These are phyloP conservation scores for Sceloporus undulatus DNA, from an alignment of 2,113 vertebrate species.

Conservation along the genomic window DNA sequence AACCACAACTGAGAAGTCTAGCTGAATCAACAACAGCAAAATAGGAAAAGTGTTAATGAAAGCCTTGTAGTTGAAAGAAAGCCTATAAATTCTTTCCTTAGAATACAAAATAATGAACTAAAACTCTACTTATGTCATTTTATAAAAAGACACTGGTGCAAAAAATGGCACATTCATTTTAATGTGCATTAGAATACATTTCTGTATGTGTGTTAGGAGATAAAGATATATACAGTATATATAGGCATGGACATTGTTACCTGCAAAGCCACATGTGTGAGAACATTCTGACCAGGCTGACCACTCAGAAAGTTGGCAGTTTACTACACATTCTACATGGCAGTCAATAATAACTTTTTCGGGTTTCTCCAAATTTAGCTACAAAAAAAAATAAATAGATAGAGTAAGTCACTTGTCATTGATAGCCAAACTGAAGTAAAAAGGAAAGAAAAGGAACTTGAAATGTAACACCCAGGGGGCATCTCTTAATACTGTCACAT, in stretches of 20 bases:
- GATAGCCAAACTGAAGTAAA: not conserved
- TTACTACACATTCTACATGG: constrained; percentile 87
- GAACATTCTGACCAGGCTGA: constrained; percentile 92
- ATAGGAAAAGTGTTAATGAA: too few species aligned
- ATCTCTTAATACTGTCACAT: not conserved
- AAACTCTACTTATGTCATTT: not conserved
- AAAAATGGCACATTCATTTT: not conserved
- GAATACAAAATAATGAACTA: not conserved
- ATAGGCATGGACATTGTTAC: constrained; percentile 71
- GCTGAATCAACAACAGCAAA: too few species aligned
- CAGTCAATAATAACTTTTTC: constrained; percentile 81
- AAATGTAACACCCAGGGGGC: not conserved
- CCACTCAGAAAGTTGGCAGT: constrained; percentile 92
- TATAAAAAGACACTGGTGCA: not conserved
- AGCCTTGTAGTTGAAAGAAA: not conserved
- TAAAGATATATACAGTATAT: too few species aligned
- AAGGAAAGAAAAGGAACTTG: accelerated
- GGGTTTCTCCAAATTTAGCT: constrained; percentile 82
- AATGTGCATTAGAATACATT: not conserved
- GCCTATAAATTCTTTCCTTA: not conserved
- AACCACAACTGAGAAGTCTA: too few species aligned
- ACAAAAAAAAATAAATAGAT: constrained; percentile 52
- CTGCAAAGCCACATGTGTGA: constrained; percentile 87
- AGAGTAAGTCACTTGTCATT: constrained; percentile 8
- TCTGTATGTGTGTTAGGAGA: accelerated